These are phyloP conservation scores for Tinamus guttatus DNA, from an alignment of 2,113 vertebrate species.

Conservation along the genomic window DNA sequence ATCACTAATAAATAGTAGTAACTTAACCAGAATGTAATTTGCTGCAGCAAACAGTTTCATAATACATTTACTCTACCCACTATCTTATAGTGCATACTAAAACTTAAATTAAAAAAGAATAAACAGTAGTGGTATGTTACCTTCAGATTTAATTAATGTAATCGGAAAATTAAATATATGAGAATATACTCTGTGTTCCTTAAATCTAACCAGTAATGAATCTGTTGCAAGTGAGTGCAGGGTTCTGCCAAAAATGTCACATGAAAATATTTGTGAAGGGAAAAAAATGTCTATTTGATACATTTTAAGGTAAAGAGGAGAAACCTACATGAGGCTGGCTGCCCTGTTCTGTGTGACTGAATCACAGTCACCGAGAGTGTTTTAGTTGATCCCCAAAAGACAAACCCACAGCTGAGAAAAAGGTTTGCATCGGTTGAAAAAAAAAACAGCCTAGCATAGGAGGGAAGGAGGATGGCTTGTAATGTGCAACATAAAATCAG, in stretches of 20 bases:
- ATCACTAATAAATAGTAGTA: slow-evolving; percentile 77
- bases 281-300: not conserved
- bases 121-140: slow-evolving; percentile 47
- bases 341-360: not conserved
- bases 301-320: not conserved
- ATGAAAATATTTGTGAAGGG: not conserved
- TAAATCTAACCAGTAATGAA: not conserved
- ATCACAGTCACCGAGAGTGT: not conserved
- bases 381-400: not conserved
- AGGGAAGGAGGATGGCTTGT: not conserved
- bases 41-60: slow-evolving; percentile 48
- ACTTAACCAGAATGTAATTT: slow-evolving; percentile 66
- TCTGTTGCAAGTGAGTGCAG: slow-evolving; percentile 42
- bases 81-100: slow-evolving; percentile 71
- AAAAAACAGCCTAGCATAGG: not conserved
- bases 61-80: slow-evolving; percentile 60
- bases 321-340: not conserved
- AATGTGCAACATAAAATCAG: not conserved
- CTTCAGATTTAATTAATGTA: not conserved
- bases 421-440: not conserved
- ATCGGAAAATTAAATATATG: slow-evolving; percentile 28
- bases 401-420: not conserved
- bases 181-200: slow-evolving; percentile 34
- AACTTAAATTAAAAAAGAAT: slow-evolving; percentile 24
- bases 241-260: not conserved